Evolutionary conservation across 2,888 invertebrate species (phyloP).

Genomic region (Antheraea yamamai): DNA sequence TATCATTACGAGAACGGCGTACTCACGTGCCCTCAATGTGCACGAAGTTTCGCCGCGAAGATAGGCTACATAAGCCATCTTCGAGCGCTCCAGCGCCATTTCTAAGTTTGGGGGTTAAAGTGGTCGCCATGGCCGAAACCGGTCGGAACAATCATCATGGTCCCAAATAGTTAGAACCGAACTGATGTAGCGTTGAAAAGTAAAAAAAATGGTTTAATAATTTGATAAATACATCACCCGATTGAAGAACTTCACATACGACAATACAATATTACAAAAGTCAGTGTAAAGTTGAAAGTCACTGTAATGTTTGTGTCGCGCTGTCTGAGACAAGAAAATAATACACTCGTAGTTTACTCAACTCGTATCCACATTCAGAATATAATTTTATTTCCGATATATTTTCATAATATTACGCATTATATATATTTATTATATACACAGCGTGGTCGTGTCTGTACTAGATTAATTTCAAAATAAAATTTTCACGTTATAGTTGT

Average conservation of each 20-base stretch:
- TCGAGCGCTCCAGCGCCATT: too few relatives aligned
- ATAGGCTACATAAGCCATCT: too few relatives aligned
- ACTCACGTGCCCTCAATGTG: too few relatives aligned
- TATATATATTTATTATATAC: not conserved
- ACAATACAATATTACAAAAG: not conserved
- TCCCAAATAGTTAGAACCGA: conserved; percentile 13
- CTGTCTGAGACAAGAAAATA: conserved; percentile 41
- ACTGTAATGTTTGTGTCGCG: not conserved
- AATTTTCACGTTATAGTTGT: not conserved
- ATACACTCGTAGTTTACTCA: conserved; percentile 25
- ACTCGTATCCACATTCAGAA: not conserved
- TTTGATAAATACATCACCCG: too few relatives aligned
- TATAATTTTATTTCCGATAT: not conserved
- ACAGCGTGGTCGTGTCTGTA: not conserved
- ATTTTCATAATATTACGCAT: not conserved
- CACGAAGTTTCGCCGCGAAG: too few relatives aligned
- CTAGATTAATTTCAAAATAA: not conserved
- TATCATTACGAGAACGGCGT: too few relatives aligned
- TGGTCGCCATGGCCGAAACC: too few relatives aligned
- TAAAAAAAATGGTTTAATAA: too few relatives aligned
- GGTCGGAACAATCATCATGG: too few relatives aligned
- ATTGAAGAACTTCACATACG: not conserved
- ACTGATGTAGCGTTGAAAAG: not conserved
- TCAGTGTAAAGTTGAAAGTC: not conserved
- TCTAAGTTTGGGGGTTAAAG: too few relatives aligned